Evolutionary conservation across 1,140 invertebrate species (phyloP).

Genomic region (Tetragnatha versicolor): DNA sequence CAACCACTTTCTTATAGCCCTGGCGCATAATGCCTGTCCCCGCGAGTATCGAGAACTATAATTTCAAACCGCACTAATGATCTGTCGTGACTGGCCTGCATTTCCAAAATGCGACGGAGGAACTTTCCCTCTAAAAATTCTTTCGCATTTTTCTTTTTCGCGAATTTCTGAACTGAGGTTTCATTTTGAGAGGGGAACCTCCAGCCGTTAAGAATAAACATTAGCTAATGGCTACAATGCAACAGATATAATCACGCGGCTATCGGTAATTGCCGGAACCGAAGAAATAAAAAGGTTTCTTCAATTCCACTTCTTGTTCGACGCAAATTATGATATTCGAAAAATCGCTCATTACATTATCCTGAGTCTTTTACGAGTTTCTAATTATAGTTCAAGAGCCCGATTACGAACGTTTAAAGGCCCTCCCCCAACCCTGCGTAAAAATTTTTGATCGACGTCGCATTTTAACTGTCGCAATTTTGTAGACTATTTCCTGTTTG

Average conservation of each 20-base stretch:
- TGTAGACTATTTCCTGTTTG: too few species aligned
- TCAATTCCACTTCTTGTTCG: slow-evolving; percentile 1
- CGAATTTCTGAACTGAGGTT: slow-evolving; percentile 40
- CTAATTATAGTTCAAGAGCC: slow-evolving; percentile 34
- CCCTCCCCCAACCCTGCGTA: neutral
- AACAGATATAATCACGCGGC: slow-evolving; percentile 46
- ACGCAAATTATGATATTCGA: slow-evolving; percentile 22
- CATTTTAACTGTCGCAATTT: too few species aligned
- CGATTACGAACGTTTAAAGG: slow-evolving; percentile 25
- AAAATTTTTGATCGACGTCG: too few species aligned
- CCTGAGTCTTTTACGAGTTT: slow-evolving; percentile 35
- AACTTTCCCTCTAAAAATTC: slow-evolving; percentile 7
- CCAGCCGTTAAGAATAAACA: slow-evolving; percentile 33
- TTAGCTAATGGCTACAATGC: slow-evolving; percentile 45
- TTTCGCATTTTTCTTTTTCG: slow-evolving; percentile 13
- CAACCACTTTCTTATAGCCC: slow-evolving; percentile 16
- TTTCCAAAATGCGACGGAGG: neutral
- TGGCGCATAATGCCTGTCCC: slow-evolving; percentile 29
- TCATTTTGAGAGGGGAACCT: slow-evolving; percentile 20
- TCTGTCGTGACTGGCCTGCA: slow-evolving; percentile 34
- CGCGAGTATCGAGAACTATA: slow-evolving; percentile 20
- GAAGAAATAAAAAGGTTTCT: slow-evolving; percentile 2
- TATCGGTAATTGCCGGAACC: slow-evolving; percentile 35
- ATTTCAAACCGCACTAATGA: slow-evolving; percentile 38
- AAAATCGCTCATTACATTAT: slow-evolving; percentile 38